phyloP scores from a whole-genome alignment of 2,797 vertebrate species.

The Eospalax fontanierii region DNA sequence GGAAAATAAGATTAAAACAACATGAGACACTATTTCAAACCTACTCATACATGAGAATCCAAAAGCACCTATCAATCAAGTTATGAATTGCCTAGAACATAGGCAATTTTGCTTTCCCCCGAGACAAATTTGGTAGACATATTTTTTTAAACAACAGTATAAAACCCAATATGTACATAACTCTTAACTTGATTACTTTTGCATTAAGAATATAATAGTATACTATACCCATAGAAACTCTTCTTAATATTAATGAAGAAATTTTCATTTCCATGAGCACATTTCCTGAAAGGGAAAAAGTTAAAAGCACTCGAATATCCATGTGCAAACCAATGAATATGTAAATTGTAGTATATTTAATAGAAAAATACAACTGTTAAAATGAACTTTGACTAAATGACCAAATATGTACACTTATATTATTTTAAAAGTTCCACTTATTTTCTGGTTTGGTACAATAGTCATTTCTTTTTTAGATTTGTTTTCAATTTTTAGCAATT shows the following conservation, averaged over 20 bases:
- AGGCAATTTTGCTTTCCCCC: background rate
- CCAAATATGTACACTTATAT: background rate
- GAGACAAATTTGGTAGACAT: background rate
- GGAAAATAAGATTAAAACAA: background rate
- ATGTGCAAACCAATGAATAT: background rate
- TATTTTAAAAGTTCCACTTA: background rate
- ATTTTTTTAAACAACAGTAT: background rate
- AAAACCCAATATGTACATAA: background rate
- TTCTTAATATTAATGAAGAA: background rate
- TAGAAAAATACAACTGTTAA: background rate
- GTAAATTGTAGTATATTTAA: background rate
- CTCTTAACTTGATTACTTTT: background rate
- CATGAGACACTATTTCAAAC: background rate
- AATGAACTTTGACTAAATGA: background rate
- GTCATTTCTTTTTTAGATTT: background rate
- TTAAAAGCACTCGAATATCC: constrained; percentile 19
- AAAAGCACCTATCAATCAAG: background rate
- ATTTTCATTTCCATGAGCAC: background rate
- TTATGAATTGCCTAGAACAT: background rate
- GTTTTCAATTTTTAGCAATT: too few species aligned
- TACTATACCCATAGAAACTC: background rate
- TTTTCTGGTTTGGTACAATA: background rate
- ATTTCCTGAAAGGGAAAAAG: background rate
- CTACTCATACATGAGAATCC: background rate
- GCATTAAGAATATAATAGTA: background rate